Percentiles rank a stretch among this genome's conserved stretches.
These are phyloP conservation scores for Xanthorhoe spadicearia DNA, from an alignment of 2,888 invertebrate genomes.

Conservation along the genomic window DNA sequence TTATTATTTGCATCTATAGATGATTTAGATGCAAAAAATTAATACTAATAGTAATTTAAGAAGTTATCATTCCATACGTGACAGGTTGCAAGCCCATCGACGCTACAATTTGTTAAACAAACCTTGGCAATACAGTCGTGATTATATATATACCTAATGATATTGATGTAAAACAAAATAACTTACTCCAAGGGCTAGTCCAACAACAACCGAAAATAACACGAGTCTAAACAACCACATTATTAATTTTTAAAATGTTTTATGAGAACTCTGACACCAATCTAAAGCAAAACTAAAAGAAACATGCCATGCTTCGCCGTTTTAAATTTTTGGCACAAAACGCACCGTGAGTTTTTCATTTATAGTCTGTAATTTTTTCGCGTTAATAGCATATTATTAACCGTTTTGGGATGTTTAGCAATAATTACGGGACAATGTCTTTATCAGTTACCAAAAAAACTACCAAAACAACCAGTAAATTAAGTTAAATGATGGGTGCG, in stretches of 20 bases:
- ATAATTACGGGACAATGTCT: conserved; percentile 5
- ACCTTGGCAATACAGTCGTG: too few species aligned
- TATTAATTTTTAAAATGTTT: background rate
- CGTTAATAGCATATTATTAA: conserved; percentile 20
- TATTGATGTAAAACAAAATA: background rate
- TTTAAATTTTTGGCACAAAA: conserved; percentile 18
- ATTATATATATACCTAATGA: too few species aligned
- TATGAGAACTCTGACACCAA: background rate
- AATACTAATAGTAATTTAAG: background rate
- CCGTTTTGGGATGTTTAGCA: conserved; percentile 26
- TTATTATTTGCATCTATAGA: too few species aligned
- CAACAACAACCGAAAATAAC: conserved; percentile 12
- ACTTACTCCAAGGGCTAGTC: conserved; percentile 23
- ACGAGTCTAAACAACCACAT: background rate
- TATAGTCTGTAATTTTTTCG: conserved; percentile 26
- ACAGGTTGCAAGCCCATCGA: too few species aligned
- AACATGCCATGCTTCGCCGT: background rate
- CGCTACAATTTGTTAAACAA: too few species aligned
- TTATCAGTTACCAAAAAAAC: background rate
- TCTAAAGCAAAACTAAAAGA: conserved; percentile 18
- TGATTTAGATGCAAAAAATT: background rate
- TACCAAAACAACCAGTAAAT: background rate
- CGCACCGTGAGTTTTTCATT: conserved; percentile 8
- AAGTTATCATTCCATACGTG: too few species aligned
- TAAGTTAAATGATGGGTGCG: too few species aligned